phyloP scores from a whole-genome alignment of 2,888 invertebrate genomes.

The Onthophagus sagittarius region DNA sequence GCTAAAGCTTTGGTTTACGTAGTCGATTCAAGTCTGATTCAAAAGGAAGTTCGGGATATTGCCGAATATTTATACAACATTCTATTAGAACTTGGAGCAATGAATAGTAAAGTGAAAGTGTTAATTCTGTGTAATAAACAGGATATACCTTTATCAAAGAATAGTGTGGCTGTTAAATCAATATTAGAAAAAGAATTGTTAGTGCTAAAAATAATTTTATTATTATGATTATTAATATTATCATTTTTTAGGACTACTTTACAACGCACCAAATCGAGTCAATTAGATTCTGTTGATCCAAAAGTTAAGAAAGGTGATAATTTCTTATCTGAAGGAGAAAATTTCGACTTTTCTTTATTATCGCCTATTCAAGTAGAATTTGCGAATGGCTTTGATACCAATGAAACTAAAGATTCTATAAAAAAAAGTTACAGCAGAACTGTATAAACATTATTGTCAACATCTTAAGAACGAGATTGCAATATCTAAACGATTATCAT shows the following conservation, averaged over 20 bases:
- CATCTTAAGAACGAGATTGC: no score
- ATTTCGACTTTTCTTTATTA: slow-evolving; percentile 80
- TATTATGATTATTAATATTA: slow-evolving; percentile 8
- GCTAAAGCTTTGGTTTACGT: slow-evolving; percentile 84
- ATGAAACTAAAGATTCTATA: slow-evolving; percentile 58
- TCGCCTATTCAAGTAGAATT: slow-evolving; percentile 63
- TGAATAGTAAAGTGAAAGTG: slow-evolving; percentile 61
- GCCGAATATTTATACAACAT: slow-evolving; percentile 89
- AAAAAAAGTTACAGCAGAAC: no score
- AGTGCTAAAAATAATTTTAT: slow-evolving; percentile 42
- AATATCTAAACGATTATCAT: no score
- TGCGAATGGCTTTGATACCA: slow-evolving; percentile 60
- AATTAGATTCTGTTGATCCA: slow-evolving; percentile 72
- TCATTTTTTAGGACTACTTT: slow-evolving; percentile 67
- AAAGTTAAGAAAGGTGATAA: slow-evolving; percentile 56
- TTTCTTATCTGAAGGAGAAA: slow-evolving; percentile 73
- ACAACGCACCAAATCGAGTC: slow-evolving; percentile 76
- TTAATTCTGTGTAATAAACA: slow-evolving; percentile 91
- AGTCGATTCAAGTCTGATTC: slow-evolving; percentile 82
- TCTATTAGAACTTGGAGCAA: slow-evolving; percentile 67
- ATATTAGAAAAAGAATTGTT: slow-evolving; percentile 90
- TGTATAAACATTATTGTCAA: no score
- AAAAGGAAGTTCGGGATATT: slow-evolving; percentile 85
- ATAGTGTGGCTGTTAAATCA: slow-evolving; percentile 70
- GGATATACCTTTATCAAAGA: slow-evolving; percentile 86